Base-by-base conservation (phyloP, 2,888 invertebrate species). In the Tridacna crocea region DNA sequence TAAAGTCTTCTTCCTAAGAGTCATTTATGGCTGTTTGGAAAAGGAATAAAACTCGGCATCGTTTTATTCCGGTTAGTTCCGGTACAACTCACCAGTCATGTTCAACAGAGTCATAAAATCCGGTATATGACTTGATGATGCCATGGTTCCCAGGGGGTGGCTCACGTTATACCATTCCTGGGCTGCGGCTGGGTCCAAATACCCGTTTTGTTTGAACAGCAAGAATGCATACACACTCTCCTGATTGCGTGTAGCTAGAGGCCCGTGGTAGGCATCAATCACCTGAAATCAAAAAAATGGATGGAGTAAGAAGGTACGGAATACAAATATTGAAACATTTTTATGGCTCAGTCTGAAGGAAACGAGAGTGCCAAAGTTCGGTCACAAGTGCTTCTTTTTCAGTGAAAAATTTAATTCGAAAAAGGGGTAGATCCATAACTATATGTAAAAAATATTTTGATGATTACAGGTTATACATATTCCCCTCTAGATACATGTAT, bases 171-270 rank as follows among this genome's bases (percentile, higher is more conserved):
- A 74, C 74, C 74, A 74, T 47, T 60, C 61, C 13, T 36, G 17
- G 17, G 60, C 47, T 3, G 24, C 75, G 3, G 22, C 15, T 24
- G 70, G 70, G 19, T 70, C 24, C 15, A 70, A 26, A n/a, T 47
- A 51, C 11, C 77, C 80, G 6, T 26, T 22, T 68, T 88, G 86
- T 70, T 80, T 79, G 55, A 79, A 87, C 26, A 88, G 27, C 73
- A 83, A 19, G 75, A 88, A 84, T 12, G 76, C 46, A 63, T 88
- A 86, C 0, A 79, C 72, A 65, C 83, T 84, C 2, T 72, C n/a
- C 0, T 51, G 13, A 3, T 73, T 46, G 24, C n/a, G 58, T 0
- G 79, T 22, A 0, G 51, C 73, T 48, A 65, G 60, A 1, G 88
- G 83, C 6, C 88, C 88, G 22, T 74, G 76, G 75, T 83, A 88